Evolutionary conservation across 2,797 vertebrate species (phyloP).

Genomic region (Lacerta agilis): DNA sequence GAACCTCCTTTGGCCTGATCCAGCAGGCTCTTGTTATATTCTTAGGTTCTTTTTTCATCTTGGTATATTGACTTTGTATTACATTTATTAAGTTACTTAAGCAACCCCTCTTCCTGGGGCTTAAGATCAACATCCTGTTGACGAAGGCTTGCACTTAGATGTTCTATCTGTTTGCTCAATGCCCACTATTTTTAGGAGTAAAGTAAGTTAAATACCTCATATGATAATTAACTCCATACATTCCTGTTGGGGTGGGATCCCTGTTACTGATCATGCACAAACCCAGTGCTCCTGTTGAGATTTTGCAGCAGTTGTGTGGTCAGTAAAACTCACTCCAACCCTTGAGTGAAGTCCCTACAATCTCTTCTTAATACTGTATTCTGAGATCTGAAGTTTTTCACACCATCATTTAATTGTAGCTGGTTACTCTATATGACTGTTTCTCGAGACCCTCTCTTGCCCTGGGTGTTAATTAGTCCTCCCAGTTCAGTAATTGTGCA

Average conservation of each 20-base stretch:
- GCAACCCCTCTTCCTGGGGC: background rate
- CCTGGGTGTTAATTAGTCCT: background rate
- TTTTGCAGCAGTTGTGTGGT: background rate
- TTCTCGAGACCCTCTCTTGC: background rate
- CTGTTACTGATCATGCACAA: background rate
- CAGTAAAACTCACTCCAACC: background rate
- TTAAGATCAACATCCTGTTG: background rate
- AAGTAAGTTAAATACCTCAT: background rate
- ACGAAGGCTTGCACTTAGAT: background rate
- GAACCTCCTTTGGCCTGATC: no score
- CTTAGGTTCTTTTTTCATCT: background rate
- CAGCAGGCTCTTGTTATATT: no score
- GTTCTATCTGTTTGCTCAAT: background rate
- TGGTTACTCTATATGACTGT: background rate
- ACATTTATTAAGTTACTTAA: background rate
- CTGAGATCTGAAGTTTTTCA: background rate
- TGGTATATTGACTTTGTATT: background rate
- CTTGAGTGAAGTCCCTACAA: background rate
- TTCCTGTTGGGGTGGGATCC: background rate
- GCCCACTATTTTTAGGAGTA: background rate
- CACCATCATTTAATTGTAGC: background rate
- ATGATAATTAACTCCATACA: background rate
- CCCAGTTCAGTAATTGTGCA: background rate
- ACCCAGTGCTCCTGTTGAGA: no score
- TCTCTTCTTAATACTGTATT: background rate